A percentile compares a stretch with the other conserved stretches of the same genome.
phyloP scores from a whole-genome alignment of 2,113 vertebrate genomes.

The Sprattus sprattus region DNA sequence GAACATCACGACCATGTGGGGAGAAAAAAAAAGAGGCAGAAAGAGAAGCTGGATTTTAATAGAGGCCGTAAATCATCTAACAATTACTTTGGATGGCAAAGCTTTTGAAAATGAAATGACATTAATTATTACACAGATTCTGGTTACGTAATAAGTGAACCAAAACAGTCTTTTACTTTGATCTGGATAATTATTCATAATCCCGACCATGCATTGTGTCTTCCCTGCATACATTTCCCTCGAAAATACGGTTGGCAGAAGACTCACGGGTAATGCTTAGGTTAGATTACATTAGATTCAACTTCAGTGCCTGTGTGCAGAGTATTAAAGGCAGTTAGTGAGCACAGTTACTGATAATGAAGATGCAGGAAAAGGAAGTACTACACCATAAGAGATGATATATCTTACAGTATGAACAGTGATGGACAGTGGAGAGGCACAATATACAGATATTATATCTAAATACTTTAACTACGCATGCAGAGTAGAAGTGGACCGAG shows the following conservation, averaged over 20 bases:
- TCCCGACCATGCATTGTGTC: background rate
- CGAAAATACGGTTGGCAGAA: background rate
- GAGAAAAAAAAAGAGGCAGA: background rate
- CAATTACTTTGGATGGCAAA: background rate
- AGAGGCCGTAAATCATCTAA: background rate
- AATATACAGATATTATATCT: too few species aligned
- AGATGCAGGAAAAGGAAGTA: too few species aligned
- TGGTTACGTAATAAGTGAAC: conserved; percentile 4
- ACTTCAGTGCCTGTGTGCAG: too few species aligned
- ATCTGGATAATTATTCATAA: background rate
- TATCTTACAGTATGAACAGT: too few species aligned
- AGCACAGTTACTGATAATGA: too few species aligned
- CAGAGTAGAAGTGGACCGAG: too few species aligned
- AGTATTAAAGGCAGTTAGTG: too few species aligned
- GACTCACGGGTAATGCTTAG: background rate
- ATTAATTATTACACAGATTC: conserved; percentile 17
- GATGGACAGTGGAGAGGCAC: too few species aligned
- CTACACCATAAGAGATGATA: too few species aligned
- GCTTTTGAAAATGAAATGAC: conserved; percentile 13
- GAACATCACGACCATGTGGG: background rate
- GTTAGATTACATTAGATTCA: too few species aligned
- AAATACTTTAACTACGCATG: too few species aligned
- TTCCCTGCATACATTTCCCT: background rate
- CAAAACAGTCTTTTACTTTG: conserved; percentile 2
- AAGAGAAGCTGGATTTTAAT: conserved; percentile 10